Conservation (phyloP, 2,797 vertebrate species). For the Xenopus petersii region DNA sequence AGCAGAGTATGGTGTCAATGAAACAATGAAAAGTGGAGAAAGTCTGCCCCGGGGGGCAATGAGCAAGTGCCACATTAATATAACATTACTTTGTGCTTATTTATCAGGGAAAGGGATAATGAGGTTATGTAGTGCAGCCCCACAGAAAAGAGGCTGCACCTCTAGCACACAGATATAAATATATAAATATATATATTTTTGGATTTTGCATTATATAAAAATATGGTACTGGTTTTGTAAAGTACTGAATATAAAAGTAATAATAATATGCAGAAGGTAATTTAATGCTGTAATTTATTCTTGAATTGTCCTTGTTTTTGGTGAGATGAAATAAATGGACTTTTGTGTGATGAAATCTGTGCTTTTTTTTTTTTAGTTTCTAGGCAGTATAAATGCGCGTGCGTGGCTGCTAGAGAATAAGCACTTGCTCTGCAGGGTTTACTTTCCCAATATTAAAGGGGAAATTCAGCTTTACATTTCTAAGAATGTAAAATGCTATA, state of each 20-base stretch:
- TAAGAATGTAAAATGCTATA: too few species aligned
- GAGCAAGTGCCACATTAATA: background rate
- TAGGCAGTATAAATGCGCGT: background rate
- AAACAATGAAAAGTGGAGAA: background rate
- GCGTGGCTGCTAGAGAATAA: background rate
- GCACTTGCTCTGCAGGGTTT: too few species aligned
- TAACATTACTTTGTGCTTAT: constrained; percentile 8
- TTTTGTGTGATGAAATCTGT: constrained; percentile 35
- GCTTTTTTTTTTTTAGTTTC: background rate
- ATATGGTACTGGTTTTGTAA: constrained; percentile 43
- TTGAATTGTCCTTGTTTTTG: constrained; percentile 37
- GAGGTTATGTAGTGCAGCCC: too few species aligned
- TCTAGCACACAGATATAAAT: constrained; percentile 21
- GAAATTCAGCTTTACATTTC: too few species aligned
- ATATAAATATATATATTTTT: constrained; percentile 38
- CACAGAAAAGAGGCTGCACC: constrained; percentile 10
- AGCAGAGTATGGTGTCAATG: too few species aligned
- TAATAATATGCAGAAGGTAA: constrained; percentile 37
- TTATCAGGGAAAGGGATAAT: constrained; percentile 24
- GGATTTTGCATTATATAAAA: constrained; percentile 42
- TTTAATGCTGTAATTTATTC: constrained; percentile 50
- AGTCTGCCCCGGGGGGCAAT: background rate
- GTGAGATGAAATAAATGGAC: constrained; percentile 34
- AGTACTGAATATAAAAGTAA: constrained; percentile 46
- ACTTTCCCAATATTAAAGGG: too few species aligned